Conservation (phyloP, 2,888 invertebrate species). For the Amphipyra tragopoginis region DNA sequence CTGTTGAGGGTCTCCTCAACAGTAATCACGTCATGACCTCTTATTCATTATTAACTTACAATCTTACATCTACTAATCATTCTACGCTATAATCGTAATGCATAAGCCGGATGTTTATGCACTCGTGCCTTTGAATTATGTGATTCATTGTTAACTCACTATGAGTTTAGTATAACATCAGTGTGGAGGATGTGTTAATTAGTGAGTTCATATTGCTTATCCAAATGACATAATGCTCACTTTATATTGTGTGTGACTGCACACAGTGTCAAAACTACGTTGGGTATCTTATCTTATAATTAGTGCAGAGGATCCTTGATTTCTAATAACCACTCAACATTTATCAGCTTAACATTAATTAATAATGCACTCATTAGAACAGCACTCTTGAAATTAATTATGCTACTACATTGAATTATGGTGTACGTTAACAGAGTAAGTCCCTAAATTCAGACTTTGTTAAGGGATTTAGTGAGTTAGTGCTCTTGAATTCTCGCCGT, state of each 20-base stretch:
- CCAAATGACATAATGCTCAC: constrained; percentile 17
- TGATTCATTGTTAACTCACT: constrained; percentile 44
- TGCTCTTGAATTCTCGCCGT: no score
- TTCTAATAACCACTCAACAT: neutral
- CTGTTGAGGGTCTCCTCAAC: no score
- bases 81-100: constrained; percentile 9
- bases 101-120: constrained; percentile 12
- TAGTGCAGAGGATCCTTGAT: neutral
- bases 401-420: no score
- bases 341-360: neutral
- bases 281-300: neutral
- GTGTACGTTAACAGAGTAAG: no score
- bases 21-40: no score
- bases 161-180: constrained; percentile 30
- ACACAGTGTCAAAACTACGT: neutral
- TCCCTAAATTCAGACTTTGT: no score
- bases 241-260: constrained; percentile 10
- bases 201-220: constrained; percentile 26
- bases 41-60: neutral
- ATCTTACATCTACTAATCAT: constrained; percentile 8
- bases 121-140: constrained; percentile 13
- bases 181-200: constrained; percentile 27
- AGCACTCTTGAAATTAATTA: no score
- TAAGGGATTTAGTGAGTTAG: no score
- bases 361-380: no score